Percentiles rank a stretch among this genome's conserved stretches.
Evolutionary conservation across 2,888 invertebrate species (phyloP).

Genomic region (Hydropsyche betteni): DNA sequence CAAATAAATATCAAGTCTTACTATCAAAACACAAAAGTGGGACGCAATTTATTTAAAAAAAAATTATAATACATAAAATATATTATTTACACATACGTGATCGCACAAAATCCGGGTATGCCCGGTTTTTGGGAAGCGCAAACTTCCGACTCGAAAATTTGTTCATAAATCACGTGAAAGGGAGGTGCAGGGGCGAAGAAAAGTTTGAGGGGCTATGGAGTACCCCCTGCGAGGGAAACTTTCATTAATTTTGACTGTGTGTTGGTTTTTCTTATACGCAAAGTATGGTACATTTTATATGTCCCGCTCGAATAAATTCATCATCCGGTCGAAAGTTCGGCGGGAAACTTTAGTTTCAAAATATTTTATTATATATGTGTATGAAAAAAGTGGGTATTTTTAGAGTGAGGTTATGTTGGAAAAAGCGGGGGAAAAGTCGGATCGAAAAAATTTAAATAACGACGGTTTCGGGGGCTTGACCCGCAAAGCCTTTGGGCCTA

Average conservation of each 20-base stretch:
- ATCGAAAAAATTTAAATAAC: conserved; percentile 31
- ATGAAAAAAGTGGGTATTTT: no score
- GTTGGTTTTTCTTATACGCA: conserved; percentile 36
- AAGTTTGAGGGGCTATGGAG: neutral
- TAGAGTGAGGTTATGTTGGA: no score
- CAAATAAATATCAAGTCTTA: neutral
- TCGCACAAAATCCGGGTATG: conserved; percentile 25
- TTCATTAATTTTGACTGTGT: conserved; percentile 39
- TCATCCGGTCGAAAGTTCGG: conserved; percentile 14
- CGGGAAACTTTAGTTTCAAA: no score
- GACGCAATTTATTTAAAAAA: neutral
- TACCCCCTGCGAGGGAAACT: conserved; percentile 15
- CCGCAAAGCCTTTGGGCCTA: neutral
- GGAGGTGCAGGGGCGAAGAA: neutral
- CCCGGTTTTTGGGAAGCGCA: conserved; percentile 7
- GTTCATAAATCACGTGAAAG: conserved; percentile 37
- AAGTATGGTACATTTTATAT: conserved; percentile 13
- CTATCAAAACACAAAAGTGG: neutral
- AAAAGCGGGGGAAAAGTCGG: conserved; percentile 9
- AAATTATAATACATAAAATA: neutral
- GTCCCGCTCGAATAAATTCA: conserved; percentile 35
- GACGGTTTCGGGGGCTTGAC: conserved; percentile 10
- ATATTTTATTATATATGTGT: no score
- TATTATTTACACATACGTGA: neutral
- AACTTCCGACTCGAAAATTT: conserved; percentile 39